Percentiles rank a stretch among this genome's conserved stretches.
Evolutionary conservation across 2,113 vertebrate species (phyloP).

Genomic region (Rhabdornis inornatus): DNA sequence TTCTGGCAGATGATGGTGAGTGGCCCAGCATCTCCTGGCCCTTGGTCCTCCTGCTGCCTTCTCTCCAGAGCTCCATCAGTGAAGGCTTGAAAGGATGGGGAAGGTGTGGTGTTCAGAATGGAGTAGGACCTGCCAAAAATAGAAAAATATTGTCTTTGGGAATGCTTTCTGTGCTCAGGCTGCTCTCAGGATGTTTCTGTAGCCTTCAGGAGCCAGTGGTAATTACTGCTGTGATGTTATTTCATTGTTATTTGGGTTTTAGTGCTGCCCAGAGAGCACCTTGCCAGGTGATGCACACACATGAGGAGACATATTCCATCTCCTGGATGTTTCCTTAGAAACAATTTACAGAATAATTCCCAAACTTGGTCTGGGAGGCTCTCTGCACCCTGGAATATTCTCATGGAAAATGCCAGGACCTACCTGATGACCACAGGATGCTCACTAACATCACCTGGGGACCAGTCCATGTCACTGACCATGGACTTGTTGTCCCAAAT

Average conservation of each 20-base stretch:
- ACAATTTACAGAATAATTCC: background rate
- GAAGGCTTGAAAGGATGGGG: constrained; percentile 67
- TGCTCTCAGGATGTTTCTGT: background rate
- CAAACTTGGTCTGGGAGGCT: background rate
- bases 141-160: background rate
- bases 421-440: background rate
- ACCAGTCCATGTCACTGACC: rapidly evolving
- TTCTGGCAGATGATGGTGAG: constrained; percentile 88
- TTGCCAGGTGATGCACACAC: background rate
- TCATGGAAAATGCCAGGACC: background rate
- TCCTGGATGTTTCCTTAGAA: background rate
- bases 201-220: background rate
- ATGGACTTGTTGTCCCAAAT: rapidly evolving
- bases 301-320: background rate
- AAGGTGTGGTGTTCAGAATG: constrained; percentile 79
- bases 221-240: background rate
- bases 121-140: constrained; percentile 85
- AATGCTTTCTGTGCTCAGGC: background rate
- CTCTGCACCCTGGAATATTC: background rate
- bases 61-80: constrained; percentile 82
- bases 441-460: background rate
- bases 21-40: constrained; percentile 73
- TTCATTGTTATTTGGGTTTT: background rate
- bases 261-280: background rate
- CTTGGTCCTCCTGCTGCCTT: constrained; percentile 83